Conservation (phyloP, 2,113 vertebrate genomes). For the Piprites chloris region DNA sequence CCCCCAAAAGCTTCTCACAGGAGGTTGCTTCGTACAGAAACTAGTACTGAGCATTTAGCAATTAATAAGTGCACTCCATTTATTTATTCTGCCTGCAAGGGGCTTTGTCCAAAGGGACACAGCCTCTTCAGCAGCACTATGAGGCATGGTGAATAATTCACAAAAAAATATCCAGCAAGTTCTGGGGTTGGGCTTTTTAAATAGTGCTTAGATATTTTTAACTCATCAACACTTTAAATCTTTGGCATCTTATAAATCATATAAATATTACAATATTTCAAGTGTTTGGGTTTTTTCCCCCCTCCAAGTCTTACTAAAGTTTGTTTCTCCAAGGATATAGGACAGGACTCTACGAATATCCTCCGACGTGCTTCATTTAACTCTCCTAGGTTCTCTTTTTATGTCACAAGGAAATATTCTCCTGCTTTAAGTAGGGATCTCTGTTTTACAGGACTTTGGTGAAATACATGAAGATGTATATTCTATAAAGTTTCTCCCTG, state of each 20-base stretch:
- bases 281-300: neutral
- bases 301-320: neutral
- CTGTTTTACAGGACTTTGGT: neutral
- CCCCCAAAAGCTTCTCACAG: neutral
- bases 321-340: neutral
- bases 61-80: neutral
- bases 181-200: neutral
- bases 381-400: neutral
- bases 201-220: neutral
- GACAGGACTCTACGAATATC: neutral
- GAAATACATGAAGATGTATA: neutral
- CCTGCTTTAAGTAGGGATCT: neutral
- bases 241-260: neutral
- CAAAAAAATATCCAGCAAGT: neutral
- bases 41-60: neutral
- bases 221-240: neutral
- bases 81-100: neutral
- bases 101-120: neutral
- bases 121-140: neutral
- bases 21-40: neutral
- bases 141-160: neutral
- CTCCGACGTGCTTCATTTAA: neutral
- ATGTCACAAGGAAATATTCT: neutral
- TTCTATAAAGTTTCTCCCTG: neutral
- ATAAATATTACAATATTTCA: neutral